These are phyloP conservation scores for Decapterus maruadsi DNA, from an alignment of 2,797 vertebrate genomes.

Conservation along the genomic window DNA sequence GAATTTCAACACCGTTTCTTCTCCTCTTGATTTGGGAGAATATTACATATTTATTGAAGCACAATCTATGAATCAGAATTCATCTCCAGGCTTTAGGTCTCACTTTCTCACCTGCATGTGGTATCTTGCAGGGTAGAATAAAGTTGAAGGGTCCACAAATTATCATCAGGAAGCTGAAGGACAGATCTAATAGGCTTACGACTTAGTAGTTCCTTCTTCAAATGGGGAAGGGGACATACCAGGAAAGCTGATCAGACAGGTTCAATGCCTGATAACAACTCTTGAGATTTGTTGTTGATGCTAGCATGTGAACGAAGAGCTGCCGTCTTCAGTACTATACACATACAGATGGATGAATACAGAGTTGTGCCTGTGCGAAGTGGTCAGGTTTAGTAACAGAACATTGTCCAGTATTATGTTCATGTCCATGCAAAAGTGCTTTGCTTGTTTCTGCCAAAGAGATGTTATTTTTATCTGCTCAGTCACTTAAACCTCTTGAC, in stretches of 20 bases:
- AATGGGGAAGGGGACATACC: not conserved
- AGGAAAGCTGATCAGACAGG: slow-evolving; percentile 3
- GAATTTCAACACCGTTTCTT: slow-evolving; percentile 33
- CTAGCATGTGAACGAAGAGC: slow-evolving; percentile 18
- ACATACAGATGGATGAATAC: slow-evolving; percentile 25
- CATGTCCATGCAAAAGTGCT: slow-evolving; percentile 73
- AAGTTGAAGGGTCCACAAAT: slow-evolving; percentile 33
- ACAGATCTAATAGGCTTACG: slow-evolving; percentile 37
- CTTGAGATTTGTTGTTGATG: slow-evolving; percentile 29
- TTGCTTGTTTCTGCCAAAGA: slow-evolving; percentile 77
- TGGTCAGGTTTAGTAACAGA: slow-evolving; percentile 35
- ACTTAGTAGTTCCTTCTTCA: slow-evolving; percentile 28
- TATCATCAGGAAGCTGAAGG: slow-evolving; percentile 29
- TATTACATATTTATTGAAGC: slow-evolving; percentile 67
- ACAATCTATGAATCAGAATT: slow-evolving; percentile 47
- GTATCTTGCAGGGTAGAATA: slow-evolving; percentile 35
- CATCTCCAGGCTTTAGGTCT: slow-evolving; percentile 15
- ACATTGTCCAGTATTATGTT: slow-evolving; percentile 56
- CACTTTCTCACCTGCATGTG: slow-evolving; percentile 30
- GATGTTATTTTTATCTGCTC: slow-evolving; percentile 60
- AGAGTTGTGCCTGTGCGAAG: slow-evolving; percentile 35
- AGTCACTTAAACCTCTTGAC: slow-evolving; percentile 47
- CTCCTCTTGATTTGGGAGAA: slow-evolving; percentile 35
- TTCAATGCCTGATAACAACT: slow-evolving; percentile 23
- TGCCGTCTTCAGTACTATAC: slow-evolving; percentile 22